A percentile compares a stretch with the other conserved stretches of the same genome.
Conservation (phyloP, 92 coral and sea anemone species). For the Epizoanthus stellaris region DNA sequence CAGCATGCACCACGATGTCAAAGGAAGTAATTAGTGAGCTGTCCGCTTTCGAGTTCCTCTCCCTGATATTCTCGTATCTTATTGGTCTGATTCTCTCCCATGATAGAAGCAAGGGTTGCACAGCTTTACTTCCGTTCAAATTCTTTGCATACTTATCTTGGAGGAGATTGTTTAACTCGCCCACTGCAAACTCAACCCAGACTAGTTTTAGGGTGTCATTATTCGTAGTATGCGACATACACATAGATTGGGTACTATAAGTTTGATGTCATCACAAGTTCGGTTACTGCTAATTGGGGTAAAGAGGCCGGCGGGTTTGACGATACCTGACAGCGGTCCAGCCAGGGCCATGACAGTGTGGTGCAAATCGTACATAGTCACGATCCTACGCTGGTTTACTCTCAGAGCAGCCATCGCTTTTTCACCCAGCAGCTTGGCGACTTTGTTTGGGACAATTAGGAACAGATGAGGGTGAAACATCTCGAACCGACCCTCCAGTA, state of each 20-base stretch:
- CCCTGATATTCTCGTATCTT: slow-evolving; percentile 57
- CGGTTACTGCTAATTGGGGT: slow-evolving; percentile 54
- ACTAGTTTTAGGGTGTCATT: slow-evolving; percentile 62
- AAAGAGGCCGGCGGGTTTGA: slow-evolving; percentile 64
- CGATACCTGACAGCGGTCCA: slow-evolving; percentile 46
- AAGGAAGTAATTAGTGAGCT: slow-evolving; percentile 56
- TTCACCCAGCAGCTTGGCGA: slow-evolving; percentile 62
- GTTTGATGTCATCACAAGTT: slow-evolving; percentile 70
- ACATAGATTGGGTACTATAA: slow-evolving; percentile 71
- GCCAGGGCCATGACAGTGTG: slow-evolving; percentile 67
- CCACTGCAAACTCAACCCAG: slow-evolving; percentile 74
- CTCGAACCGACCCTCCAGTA: slow-evolving; percentile 74
- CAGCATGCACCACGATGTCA: slow-evolving; percentile 53
- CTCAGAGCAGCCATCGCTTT: slow-evolving; percentile 56
- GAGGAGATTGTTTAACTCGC: slow-evolving; percentile 65
- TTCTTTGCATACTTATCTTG: slow-evolving; percentile 12
- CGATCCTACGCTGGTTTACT: slow-evolving; percentile 66
- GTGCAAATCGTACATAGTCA: slow-evolving; percentile 69
- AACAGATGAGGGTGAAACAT: slow-evolving; percentile 75
- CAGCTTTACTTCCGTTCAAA: neutral
- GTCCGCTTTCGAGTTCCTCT: slow-evolving; percentile 44
- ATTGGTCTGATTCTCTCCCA: slow-evolving; percentile 63
- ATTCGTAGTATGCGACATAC: slow-evolving; percentile 68
- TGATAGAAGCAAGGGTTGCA: slow-evolving; percentile 23
- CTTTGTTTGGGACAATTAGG: slow-evolving; percentile 66